phyloP scores from a whole-genome alignment of 2,113 vertebrate species.

The Rhinoderma darwinii region DNA sequence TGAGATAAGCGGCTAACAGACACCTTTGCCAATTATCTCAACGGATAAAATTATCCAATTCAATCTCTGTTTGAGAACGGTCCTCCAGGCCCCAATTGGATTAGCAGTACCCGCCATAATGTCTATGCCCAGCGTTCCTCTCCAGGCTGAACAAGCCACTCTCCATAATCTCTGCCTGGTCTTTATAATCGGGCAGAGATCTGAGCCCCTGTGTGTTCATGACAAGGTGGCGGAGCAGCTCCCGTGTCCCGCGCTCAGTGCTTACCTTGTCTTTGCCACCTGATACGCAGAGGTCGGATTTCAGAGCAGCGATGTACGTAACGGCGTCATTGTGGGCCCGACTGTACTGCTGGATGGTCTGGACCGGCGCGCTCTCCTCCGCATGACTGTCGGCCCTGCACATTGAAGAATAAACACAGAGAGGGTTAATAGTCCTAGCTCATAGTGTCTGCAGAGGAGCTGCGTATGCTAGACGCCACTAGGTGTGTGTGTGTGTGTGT shows the following conservation, averaged over 20 bases:
- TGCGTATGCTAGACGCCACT: too few species aligned
- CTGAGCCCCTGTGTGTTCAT: neutral
- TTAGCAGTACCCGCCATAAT: too few species aligned
- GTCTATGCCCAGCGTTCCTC: too few species aligned
- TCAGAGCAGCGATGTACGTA: conserved; percentile 82
- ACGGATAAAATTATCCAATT: too few species aligned
- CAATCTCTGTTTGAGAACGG: too few species aligned
- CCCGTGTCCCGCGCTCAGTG: fast-evolving
- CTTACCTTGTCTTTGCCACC: conserved; percentile 91
- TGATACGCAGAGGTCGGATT: conserved; percentile 85
- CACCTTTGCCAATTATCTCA: too few species aligned
- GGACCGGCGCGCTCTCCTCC: conserved; percentile 65
- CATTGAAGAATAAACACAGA: neutral
- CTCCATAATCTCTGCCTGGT: neutral
- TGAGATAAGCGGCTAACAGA: too few species aligned
- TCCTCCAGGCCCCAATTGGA: too few species aligned
- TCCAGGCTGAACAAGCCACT: too few species aligned
- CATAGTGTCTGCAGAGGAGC: too few species aligned
- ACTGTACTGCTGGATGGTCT: conserved; percentile 71
- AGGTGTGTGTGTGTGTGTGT: too few species aligned
- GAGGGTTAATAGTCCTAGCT: too few species aligned
- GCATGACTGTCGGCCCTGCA: conserved; percentile 73
- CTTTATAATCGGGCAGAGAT: neutral
- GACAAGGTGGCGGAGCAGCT: neutral
- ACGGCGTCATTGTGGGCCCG: conserved; percentile 79